phyloP scores from a whole-genome alignment of 92 coral and sea anemone species.

The Pocillopora meandrina region DNA sequence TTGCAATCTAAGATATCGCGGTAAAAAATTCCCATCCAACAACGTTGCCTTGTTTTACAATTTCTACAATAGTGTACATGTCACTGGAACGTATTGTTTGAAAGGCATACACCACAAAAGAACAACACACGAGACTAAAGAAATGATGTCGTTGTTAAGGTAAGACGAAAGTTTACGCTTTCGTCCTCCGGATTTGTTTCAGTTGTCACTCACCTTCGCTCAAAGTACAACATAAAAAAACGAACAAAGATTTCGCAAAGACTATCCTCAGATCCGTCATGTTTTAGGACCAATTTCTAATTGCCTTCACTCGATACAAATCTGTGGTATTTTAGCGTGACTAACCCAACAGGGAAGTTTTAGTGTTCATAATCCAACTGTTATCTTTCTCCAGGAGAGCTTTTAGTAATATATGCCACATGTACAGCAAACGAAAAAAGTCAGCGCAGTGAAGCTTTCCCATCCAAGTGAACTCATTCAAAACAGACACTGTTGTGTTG shows the following conservation, averaged over 20 bases:
- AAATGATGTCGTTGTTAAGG: too few species aligned
- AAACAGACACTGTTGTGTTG: neutral
- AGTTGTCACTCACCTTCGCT: slow-evolving; percentile 5
- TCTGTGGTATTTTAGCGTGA: neutral
- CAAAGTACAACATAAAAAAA: neutral
- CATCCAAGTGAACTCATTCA: neutral
- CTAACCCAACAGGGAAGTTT: too few species aligned
- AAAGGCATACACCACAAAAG: neutral
- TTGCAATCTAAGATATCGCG: too few species aligned
- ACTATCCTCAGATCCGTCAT: neutral
- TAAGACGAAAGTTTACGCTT: too few species aligned
- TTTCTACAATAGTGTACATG: too few species aligned
- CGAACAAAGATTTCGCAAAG: neutral
- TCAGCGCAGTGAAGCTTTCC: neutral
- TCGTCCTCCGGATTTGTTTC: neutral
- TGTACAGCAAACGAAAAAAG: neutral
- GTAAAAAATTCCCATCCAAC: too few species aligned
- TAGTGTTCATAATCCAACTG: neutral
- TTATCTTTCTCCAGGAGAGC: neutral
- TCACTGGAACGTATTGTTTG: neutral
- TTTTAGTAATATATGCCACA: neutral
- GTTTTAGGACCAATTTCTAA: neutral
- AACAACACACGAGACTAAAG: neutral
- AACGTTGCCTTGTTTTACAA: too few species aligned
- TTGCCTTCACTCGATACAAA: slow-evolving; percentile 7